phyloP scores from a whole-genome alignment of 1,140 invertebrate species.

The Drosophila busckii region DNA sequence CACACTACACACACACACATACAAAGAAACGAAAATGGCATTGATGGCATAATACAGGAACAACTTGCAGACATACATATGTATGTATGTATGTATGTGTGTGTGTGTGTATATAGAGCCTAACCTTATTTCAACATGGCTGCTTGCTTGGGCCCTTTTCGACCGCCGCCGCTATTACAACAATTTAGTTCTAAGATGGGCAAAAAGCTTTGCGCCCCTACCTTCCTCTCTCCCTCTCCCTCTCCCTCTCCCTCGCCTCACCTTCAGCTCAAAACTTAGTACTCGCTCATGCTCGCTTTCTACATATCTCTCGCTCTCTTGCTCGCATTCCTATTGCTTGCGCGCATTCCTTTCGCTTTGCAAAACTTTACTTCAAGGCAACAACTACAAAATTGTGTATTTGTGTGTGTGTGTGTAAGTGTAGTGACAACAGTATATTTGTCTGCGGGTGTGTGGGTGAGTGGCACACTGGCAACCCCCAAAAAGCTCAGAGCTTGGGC shows the following conservation, averaged over 20 bases:
- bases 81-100: too few species aligned
- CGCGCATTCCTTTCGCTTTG: slow-evolving; percentile 49
- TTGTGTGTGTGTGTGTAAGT: slow-evolving; percentile 13
- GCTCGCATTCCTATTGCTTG: slow-evolving; percentile 47
- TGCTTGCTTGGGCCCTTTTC: slow-evolving; percentile 32
- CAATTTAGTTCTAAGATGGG: slow-evolving; percentile 66
- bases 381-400: slow-evolving; percentile 49
- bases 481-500: slow-evolving; percentile 64
- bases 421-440: slow-evolving; percentile 54
- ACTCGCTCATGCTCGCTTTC: slow-evolving; percentile 26
- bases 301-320: slow-evolving; percentile 6
- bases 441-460: slow-evolving; percentile 13
- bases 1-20: slow-evolving; percentile 36
- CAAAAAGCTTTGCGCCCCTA: slow-evolving; percentile 21
- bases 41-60: slow-evolving; percentile 74
- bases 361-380: too few species aligned
- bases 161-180: slow-evolving; percentile 66
- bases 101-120: slow-evolving; percentile 29
- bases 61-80: too few species aligned
- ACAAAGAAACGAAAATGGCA: slow-evolving; percentile 64
- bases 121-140: slow-evolving; percentile 58
- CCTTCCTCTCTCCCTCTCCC: slow-evolving; percentile 16
- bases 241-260: slow-evolving; percentile 7
- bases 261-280: slow-evolving; percentile 50
- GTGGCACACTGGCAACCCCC: slow-evolving; percentile 55